These are phyloP conservation scores for Microcaecilia unicolor DNA, from an alignment of 2,797 vertebrate genomes.

Conservation along the genomic window DNA sequence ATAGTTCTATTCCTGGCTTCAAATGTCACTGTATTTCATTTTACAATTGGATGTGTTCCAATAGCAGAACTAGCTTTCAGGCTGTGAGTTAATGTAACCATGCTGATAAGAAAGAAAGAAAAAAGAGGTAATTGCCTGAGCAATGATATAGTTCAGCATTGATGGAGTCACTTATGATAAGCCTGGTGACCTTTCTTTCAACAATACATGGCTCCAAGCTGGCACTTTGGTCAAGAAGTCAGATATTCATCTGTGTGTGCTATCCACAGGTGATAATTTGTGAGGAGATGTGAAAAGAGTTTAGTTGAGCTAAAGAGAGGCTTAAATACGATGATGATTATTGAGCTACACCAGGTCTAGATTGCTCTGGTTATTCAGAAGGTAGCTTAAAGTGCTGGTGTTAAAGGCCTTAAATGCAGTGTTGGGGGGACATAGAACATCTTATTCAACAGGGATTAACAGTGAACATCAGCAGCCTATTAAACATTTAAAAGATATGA, in stretches of 20 bases:
- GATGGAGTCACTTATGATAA: slow-evolving; percentile 29
- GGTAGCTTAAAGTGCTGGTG: too few relatives aligned
- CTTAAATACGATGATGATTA: too few relatives aligned
- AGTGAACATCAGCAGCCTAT: too few relatives aligned
- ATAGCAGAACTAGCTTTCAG: slow-evolving; percentile 15
- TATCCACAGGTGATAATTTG: neutral
- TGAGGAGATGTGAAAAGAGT: too few relatives aligned
- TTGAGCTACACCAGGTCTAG: too few relatives aligned
- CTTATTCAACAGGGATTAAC: too few relatives aligned
- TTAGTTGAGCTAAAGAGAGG: too few relatives aligned
- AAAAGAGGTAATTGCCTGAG: slow-evolving; percentile 34
- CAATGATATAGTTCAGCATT: slow-evolving; percentile 22
- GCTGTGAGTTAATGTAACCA: slow-evolving; percentile 28
- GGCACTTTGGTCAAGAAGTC: neutral
- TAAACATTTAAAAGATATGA: too few relatives aligned
- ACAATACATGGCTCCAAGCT: neutral
- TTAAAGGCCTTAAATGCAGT: too few relatives aligned
- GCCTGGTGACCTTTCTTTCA: slow-evolving; percentile 20
- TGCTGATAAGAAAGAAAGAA: slow-evolving; percentile 29
- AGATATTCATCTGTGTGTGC: neutral
- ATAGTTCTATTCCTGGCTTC: slow-evolving; percentile 17
- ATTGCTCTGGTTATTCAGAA: too few relatives aligned
- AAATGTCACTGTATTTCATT: slow-evolving; percentile 29
- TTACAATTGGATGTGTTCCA: slow-evolving; percentile 22
- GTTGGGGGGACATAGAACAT: too few relatives aligned